These are phyloP conservation scores for Lateolabrax maculatus DNA, from an alignment of 2,797 vertebrate species.

Conservation along the genomic window DNA sequence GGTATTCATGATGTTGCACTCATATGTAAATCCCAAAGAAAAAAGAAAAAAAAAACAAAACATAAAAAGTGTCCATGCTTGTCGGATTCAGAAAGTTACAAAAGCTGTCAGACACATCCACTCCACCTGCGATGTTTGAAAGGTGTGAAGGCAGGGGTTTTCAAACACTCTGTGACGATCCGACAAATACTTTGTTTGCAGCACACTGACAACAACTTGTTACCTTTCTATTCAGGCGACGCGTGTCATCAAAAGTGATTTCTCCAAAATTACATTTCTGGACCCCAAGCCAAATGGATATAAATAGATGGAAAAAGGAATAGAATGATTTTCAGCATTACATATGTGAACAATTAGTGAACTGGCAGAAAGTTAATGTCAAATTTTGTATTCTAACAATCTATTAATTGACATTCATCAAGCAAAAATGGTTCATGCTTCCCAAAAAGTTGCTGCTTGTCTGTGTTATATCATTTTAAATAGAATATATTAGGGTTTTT, in stretches of 20 bases:
- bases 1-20: neutral
- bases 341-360: neutral
- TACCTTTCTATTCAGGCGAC: neutral
- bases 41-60: too few relatives aligned
- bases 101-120: neutral
- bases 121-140: neutral
- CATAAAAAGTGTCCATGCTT: neutral
- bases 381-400: neutral
- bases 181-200: neutral
- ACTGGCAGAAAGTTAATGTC: neutral
- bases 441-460: neutral
- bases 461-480: neutral
- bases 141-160: neutral
- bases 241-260: neutral
- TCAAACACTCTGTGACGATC: neutral
- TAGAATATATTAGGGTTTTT: neutral
- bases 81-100: neutral
- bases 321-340: neutral
- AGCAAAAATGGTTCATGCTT: neutral
- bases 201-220: neutral
- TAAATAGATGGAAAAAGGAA: neutral
- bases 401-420: neutral
- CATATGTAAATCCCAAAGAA: neutral
- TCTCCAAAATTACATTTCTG: neutral
- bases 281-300: neutral